Percentiles rank a stretch among this genome's conserved stretches.
Evolutionary conservation across 1,140 invertebrate genomes (phyloP).

Genomic region (Drosophila varians): DNA sequence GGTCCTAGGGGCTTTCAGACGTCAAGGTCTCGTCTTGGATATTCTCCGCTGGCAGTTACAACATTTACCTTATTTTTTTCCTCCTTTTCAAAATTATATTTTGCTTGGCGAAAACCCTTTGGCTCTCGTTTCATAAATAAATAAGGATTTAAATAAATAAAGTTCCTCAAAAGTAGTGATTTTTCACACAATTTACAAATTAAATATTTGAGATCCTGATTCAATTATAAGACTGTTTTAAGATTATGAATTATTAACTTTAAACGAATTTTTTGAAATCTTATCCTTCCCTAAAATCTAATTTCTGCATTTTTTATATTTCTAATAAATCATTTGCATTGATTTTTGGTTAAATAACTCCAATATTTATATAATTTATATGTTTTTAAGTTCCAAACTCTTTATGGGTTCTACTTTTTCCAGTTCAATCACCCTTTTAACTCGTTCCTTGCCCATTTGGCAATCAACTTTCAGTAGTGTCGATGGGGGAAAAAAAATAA

Average conservation of each 20-base stretch:
- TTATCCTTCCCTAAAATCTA: too few species aligned
- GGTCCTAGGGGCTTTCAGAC: constrained; percentile 9
- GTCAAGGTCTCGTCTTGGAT: constrained; percentile 19
- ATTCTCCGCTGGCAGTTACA: not conserved
- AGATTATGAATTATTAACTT: too few species aligned
- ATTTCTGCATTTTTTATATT: too few species aligned
- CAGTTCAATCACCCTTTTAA: constrained; percentile 3
- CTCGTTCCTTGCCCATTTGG: constrained; percentile 5
- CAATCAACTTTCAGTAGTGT: constrained; percentile 59
- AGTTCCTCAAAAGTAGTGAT: too few species aligned
- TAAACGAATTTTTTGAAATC: too few species aligned
- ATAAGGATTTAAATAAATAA: not conserved
- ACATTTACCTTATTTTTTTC: not conserved
- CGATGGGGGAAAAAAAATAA: not conserved
- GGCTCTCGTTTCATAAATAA: not conserved
- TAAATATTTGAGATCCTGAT: too few species aligned
- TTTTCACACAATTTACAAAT: too few species aligned
- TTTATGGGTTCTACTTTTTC: not conserved
- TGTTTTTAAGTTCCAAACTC: too few species aligned
- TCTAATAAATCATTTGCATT: too few species aligned
- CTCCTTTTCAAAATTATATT: not conserved
- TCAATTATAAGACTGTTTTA: too few species aligned
- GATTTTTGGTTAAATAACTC: not conserved
- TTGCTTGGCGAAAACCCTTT: not conserved
- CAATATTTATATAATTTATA: too few species aligned